phyloP scores from a whole-genome alignment of 2,113 vertebrate species.

The Pao palembangensis region DNA sequence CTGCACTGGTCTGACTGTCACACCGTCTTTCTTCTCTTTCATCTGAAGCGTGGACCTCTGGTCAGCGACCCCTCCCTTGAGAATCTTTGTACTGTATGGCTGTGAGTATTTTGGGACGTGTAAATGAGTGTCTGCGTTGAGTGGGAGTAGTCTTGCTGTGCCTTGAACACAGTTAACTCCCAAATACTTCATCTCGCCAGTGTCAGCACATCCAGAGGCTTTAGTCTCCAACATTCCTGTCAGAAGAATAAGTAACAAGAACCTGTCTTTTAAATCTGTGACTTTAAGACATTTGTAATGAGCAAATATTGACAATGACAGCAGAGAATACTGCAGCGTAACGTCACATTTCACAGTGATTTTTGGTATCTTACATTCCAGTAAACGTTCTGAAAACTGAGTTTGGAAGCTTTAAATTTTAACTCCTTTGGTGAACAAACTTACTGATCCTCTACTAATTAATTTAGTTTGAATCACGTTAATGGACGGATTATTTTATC shows the following conservation, averaged over 20 bases:
- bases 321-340: constrained; percentile 43
- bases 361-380: constrained; percentile 33
- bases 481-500: not conserved
- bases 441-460: too few species aligned
- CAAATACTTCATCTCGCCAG: constrained; percentile 29
- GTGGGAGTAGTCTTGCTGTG: constrained; percentile 71
- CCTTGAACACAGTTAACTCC: constrained; percentile 62
- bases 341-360: constrained; percentile 50
- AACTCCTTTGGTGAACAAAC: too few species aligned
- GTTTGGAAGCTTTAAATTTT: too few species aligned
- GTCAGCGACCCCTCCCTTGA: constrained; percentile 43
- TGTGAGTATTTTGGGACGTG: constrained; percentile 29
- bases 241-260: constrained; percentile 27
- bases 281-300: constrained; percentile 16
- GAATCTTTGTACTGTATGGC: constrained; percentile 48
- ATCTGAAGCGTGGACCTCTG: constrained; percentile 28
- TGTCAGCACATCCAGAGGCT: constrained; percentile 24
- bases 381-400: constrained; percentile 12
- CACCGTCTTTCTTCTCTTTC: constrained; percentile 21
- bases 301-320: not conserved
- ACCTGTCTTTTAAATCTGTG: constrained; percentile 9
- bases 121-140: constrained; percentile 35
- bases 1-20: constrained; percentile 39
- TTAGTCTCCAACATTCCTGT: constrained; percentile 41
- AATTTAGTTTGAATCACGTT: not conserved